Conservation (phyloP, 1,140 invertebrate species). For the Vanessa atalanta region DNA sequence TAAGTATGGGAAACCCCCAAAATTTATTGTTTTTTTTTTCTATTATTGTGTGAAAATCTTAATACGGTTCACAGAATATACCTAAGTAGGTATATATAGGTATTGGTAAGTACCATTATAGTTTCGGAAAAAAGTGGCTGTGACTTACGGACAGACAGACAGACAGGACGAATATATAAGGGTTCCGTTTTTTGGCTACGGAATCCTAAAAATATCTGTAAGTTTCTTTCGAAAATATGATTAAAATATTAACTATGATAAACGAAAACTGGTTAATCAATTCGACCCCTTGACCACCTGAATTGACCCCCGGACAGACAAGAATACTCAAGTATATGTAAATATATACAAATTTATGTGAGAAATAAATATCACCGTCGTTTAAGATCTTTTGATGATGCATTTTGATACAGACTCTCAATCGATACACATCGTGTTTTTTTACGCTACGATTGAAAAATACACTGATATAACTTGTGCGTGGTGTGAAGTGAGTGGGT, state of each 20-base stretch:
- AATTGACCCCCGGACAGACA: constrained; percentile 43
- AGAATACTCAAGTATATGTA: constrained; percentile 46
- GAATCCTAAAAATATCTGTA: no score
- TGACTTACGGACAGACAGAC: no score
- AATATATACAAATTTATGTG: constrained; percentile 74
- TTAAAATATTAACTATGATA: not conserved
- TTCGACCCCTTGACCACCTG: constrained; percentile 32
- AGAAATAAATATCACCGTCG: constrained; percentile 58
- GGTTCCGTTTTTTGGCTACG: no score
- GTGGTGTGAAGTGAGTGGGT: not conserved
- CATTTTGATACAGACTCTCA: constrained; percentile 38
- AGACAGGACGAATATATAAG: no score
- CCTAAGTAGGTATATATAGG: no score
- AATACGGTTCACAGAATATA: no score
- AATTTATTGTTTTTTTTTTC: no score
- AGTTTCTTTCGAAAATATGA: no score
- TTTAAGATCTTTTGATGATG: constrained; percentile 40
- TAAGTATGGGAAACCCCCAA: no score
- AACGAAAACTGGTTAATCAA: constrained; percentile 33
- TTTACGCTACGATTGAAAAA: not conserved
- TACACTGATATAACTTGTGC: not conserved
- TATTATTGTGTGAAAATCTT: no score
- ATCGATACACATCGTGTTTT: constrained; percentile 24
- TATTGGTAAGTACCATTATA: no score
- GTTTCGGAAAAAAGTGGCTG: no score